These are phyloP conservation scores for Knipowitschia caucasica DNA, from an alignment of 2,797 vertebrate species.

Conservation along the genomic window DNA sequence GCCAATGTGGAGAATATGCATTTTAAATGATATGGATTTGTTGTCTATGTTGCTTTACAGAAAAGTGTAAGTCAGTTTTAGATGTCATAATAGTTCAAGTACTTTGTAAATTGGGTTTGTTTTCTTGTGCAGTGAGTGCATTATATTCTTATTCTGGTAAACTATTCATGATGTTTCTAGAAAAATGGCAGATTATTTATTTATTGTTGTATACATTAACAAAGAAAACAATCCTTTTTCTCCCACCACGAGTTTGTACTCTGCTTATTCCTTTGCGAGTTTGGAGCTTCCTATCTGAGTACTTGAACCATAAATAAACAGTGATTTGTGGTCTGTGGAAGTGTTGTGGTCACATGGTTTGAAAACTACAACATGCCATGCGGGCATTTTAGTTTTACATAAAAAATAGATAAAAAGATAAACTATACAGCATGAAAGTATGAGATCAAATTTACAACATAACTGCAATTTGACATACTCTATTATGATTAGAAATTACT, in stretches of 20 bases:
- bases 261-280: not conserved
- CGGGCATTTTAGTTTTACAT: not conserved
- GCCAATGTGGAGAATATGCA: not conserved
- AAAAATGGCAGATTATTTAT: constrained; percentile 31
- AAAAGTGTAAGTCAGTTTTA: not conserved
- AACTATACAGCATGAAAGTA: too few relatives aligned
- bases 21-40: not conserved
- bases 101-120: constrained; percentile 12
- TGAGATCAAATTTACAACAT: too few relatives aligned
- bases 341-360: not conserved
- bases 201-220: constrained; percentile 18
- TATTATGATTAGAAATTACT: too few relatives aligned
- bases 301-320: not conserved
- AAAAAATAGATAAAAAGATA: not conserved
- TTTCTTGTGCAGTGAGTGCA: constrained; percentile 7
- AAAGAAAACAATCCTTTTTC: constrained; percentile 13
- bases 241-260: constrained; percentile 6
- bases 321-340: not conserved
- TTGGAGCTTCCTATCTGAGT: not conserved
- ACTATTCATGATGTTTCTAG: constrained; percentile 38
- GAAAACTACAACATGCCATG: not conserved
- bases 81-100: not conserved
- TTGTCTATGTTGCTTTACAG: not conserved
- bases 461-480: too few relatives aligned
- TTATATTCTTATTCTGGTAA: constrained; percentile 29